Base-by-base conservation (phyloP, 2,888 invertebrate species). In the Trilocha varians region DNA sequence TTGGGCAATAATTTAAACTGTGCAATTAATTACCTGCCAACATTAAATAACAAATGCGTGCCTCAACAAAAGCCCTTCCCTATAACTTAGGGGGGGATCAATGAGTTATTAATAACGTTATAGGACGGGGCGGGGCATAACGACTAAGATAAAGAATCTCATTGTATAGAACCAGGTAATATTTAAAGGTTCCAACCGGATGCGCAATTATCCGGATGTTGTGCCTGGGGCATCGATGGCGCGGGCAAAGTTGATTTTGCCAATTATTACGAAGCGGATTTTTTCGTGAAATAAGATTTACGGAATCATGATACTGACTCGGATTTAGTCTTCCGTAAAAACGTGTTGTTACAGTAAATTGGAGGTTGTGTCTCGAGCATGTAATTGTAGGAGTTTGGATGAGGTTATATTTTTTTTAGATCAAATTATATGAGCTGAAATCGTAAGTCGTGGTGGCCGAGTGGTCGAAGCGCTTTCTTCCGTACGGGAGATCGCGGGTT, bases 31-130 rank as follows among this genome's bases (percentile, higher is more conserved):
- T 53, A 33, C 41, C 14, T 34, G 34, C 36, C 43, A 38, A 47
- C 41, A 44, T 42, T 36, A 47, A 38, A 52, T 51, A 59, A 54
- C 53, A 43, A 38, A 42, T 42, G 16, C 34, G 34, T 34, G 25
- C 11, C 25, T 25, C 25, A 38, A 42, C 42, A 42, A 42, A 42
- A 38, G 38, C 42, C 55, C 43, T 45, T 43, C 43, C 41, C 50
- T 45, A 57, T 64, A 59, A 65, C 49, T 64, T 58, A 53, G 45
- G 42, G 42, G n/a, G 44, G 59, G 65, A 62, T 65, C 64, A 65
- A 63, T 61, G 61, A 54, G 62, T 59, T 65, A 65, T 63, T 62
- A 63, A 60, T 53, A 54, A 52, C 49, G 48, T 63, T 60, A 63
- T 57, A 54, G 38, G 38, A 14, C 32, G 16, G 16, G 18, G 15